Conservation (phyloP, 2,797 vertebrate genomes). For the Yasuhikotakia modesta region DNA sequence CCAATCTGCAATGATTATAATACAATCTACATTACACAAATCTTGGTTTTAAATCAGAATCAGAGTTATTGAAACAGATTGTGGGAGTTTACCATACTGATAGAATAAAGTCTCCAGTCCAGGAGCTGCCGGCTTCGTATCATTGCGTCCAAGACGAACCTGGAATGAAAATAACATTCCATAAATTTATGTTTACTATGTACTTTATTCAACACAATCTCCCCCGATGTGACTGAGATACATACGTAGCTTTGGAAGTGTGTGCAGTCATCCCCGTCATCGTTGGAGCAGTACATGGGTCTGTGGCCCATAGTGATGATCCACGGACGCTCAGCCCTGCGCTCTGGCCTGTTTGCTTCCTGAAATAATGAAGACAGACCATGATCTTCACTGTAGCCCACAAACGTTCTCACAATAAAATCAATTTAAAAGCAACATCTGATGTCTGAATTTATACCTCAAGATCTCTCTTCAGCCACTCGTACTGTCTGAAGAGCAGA, state of each 20-base stretch:
- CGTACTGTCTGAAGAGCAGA: slow-evolving; percentile 82
- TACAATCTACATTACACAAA: no score
- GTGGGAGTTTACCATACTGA: slow-evolving; percentile 25
- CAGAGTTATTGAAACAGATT: no score
- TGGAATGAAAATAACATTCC: slow-evolving; percentile 54
- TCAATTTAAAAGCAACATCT: neutral
- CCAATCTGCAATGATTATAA: no score
- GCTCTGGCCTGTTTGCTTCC: slow-evolving; percentile 82
- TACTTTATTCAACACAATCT: neutral
- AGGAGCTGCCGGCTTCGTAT: slow-evolving; percentile 73
- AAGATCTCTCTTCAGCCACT: slow-evolving; percentile 84
- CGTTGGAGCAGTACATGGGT: slow-evolving; percentile 92
- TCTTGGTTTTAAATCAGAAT: no score
- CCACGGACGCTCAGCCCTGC: slow-evolving; percentile 80
- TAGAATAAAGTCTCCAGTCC: slow-evolving; percentile 81
- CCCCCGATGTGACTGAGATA: neutral
- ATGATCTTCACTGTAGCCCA: no score
- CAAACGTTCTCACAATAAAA: neutral
- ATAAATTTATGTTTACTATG: no score
- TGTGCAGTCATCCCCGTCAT: slow-evolving; percentile 86
- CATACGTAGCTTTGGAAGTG: slow-evolving; percentile 79
- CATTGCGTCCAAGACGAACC: slow-evolving; percentile 75
- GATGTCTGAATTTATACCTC: slow-evolving; percentile 69
- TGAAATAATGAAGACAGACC: slow-evolving; percentile 51
- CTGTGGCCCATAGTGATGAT: slow-evolving; percentile 92